Evolutionary conservation across 2,797 vertebrate species (phyloP).

Genomic region (Tympanoctomys barrerae): DNA sequence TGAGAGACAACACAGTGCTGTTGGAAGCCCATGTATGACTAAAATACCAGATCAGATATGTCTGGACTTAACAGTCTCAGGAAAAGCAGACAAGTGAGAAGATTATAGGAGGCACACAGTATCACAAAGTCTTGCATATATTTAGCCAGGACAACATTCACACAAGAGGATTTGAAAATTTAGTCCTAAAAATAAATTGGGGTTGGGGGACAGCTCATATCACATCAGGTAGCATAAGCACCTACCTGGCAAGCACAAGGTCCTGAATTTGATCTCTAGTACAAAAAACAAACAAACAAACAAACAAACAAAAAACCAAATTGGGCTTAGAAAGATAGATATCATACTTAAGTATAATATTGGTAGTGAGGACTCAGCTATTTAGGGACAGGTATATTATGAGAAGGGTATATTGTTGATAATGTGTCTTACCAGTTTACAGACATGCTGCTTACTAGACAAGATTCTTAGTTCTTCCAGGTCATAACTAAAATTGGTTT

Average conservation of each 20-base stretch:
- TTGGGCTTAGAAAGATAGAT: background rate
- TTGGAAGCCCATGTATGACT: background rate
- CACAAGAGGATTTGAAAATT: background rate
- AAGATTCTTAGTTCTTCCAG: background rate
- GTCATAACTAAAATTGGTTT: background rate
- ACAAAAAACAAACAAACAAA: no score
- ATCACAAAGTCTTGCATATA: background rate
- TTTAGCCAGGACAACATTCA: background rate
- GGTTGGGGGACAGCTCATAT: no score
- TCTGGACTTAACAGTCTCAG: background rate
- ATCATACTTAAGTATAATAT: background rate
- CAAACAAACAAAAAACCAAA: no score
- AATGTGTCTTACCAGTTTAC: background rate
- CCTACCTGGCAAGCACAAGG: no score
- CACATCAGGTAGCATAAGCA: no score
- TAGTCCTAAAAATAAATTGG: background rate
- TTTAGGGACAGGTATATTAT: background rate
- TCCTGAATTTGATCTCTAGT: no score
- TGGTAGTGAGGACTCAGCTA: background rate
- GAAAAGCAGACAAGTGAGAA: background rate
- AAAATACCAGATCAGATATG: background rate
- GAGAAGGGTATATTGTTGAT: background rate
- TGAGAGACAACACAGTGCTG: background rate
- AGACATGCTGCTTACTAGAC: background rate
- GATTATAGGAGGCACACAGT: background rate